phyloP scores from a whole-genome alignment of 2,113 vertebrate species.

The Myiozetetes cayanensis region DNA sequence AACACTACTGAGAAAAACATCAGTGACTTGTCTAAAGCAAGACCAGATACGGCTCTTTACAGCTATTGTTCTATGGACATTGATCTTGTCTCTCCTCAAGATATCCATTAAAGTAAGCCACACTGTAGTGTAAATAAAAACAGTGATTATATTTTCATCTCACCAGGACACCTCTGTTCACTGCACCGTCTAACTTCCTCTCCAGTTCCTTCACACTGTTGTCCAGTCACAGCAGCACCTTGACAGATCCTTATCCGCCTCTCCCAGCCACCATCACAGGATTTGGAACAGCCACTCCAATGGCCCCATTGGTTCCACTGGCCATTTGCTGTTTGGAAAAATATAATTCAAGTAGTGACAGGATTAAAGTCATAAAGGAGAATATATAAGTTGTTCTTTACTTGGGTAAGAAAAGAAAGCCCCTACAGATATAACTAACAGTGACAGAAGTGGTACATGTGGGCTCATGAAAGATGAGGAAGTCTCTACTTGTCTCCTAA shows the following conservation, averaged over 20 bases:
- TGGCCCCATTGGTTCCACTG: slow-evolving; percentile 98
- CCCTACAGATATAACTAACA: not conserved
- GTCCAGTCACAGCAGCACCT: slow-evolving; percentile 85
- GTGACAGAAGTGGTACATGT: not conserved
- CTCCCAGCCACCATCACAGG: slow-evolving; percentile 96
- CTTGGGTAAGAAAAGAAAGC: not conserved
- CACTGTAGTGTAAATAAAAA: not conserved
- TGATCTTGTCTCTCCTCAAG: not conserved
- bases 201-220: slow-evolving; percentile 89
- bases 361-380: not conserved
- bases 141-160: slow-evolving; percentile 27
- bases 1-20: not conserved
- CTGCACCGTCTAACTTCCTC: slow-evolving; percentile 95
- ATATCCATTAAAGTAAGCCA: not conserved
- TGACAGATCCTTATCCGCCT: slow-evolving; percentile 89
- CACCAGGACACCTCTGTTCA: slow-evolving; percentile 95
- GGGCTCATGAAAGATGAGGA: not conserved
- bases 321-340: slow-evolving; percentile 86
- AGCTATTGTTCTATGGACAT: not conserved
- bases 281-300: slow-evolving; percentile 97
- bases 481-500: not conserved
- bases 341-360: not conserved
- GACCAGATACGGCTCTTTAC: not conserved
- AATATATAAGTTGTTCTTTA: not conserved
- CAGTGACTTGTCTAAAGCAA: not conserved